Evolutionary conservation across 2,888 invertebrate genomes (phyloP).

Genomic region (Ischnura elegans): DNA sequence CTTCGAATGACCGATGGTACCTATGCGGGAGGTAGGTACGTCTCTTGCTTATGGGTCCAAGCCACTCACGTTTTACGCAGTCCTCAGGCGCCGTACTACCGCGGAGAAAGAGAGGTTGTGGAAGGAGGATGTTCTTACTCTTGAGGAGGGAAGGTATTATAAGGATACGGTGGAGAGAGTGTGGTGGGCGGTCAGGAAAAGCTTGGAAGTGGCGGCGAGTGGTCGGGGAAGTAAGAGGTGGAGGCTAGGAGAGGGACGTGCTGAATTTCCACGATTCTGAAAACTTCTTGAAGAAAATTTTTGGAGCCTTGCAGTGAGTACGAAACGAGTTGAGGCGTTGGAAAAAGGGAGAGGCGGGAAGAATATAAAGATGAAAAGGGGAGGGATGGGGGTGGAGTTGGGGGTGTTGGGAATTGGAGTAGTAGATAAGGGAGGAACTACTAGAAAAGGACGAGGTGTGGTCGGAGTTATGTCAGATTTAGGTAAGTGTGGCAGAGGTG

Average conservation of each 20-base stretch:
- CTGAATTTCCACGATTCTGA: conserved; percentile 14
- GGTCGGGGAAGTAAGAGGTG: neutral
- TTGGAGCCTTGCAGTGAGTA: neutral
- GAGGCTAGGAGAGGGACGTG: neutral
- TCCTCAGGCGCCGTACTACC: neutral
- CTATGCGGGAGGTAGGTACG: too few species aligned
- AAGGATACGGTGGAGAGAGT: conserved; percentile 15
- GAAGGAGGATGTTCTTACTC: too few species aligned
- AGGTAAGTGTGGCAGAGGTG: neutral
- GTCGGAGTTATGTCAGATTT: too few species aligned
- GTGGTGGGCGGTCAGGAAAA: neutral
- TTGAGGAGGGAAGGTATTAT: too few species aligned
- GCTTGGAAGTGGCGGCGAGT: neutral
- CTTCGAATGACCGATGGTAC: too few species aligned
- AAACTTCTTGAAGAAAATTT: conserved; percentile 29
- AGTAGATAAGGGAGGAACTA: neutral
- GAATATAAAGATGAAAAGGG: neutral
- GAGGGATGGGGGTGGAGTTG: neutral
- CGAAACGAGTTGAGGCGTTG: neutral
- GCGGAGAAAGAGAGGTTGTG: neutral
- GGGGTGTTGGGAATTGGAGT: neutral
- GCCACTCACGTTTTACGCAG: neutral
- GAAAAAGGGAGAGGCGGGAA: neutral
- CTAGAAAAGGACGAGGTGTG: too few species aligned
- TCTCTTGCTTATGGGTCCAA: neutral